A percentile compares a stretch with the other conserved stretches of the same genome.
Conservation (phyloP, 2,113 vertebrate genomes). For the Coracopsis vasa region DNA sequence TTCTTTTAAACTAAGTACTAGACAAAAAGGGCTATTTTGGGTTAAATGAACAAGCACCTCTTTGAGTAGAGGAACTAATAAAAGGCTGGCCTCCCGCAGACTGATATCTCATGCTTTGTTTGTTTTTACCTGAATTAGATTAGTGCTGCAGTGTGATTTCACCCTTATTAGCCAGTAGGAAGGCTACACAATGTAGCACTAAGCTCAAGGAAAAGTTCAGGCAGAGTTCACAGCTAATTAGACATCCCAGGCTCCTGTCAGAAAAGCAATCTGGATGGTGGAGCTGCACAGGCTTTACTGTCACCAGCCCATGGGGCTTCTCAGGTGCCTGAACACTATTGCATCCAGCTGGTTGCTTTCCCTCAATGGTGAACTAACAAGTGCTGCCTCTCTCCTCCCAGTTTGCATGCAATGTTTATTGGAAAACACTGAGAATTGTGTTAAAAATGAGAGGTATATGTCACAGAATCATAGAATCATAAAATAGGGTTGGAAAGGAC, state of each 20-base stretch:
- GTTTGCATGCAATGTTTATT: neutral
- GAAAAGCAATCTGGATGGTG: neutral
- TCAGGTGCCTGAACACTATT: neutral
- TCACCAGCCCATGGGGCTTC: neutral
- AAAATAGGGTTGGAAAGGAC: too few relatives aligned
- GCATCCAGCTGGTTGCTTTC: neutral
- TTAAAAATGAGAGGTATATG: neutral
- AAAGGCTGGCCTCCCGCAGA: neutral
- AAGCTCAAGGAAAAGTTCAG: slow-evolving; percentile 26
- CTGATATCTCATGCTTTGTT: neutral
- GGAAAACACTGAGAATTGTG: neutral
- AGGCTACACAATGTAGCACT: neutral
- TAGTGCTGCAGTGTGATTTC: neutral
- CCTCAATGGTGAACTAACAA: neutral
- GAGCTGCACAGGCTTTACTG: neutral
- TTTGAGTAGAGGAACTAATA: neutral
- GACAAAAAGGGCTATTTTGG: neutral
- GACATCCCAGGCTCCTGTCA: neutral
- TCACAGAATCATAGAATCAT: neutral
- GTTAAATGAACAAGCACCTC: neutral
- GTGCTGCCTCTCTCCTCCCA: neutral
- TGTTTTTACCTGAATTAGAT: slow-evolving; percentile 42
- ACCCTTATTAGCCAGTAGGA: neutral
- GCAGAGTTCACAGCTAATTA: slow-evolving; percentile 42
- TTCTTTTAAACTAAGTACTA: neutral